Evolutionary conservation across 1,140 invertebrate genomes (phyloP), one percentile per base, ranked within the genome.

Genomic region (Atta texana): DNA sequence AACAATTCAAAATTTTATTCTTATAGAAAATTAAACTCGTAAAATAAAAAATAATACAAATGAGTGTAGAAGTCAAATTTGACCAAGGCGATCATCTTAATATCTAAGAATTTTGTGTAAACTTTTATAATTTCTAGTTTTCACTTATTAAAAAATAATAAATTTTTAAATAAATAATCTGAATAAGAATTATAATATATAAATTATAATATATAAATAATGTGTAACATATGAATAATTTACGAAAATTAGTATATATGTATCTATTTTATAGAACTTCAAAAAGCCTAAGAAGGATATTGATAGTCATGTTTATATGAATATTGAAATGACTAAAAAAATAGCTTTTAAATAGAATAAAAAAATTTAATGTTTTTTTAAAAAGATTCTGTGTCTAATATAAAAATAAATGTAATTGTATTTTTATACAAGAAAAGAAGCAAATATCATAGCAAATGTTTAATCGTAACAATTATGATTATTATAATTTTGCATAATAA

Each of bases 401-500:
- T 12, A 24, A 14, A n/a, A 16, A 31, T 63, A 31, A 39, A 39
- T 31, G 10, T 1, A 12, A 44, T 10, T 14, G 21, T 21, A 76
- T 63, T 49, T 77, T 64, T 28, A 31, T 53, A 7, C 14, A 44
- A 0, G 1, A 66, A 34, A 34, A 18, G 1, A 5, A 18, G 2
- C 49, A n/a, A 12, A 71, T 28, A 39, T 24, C 24, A 28, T 39
- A 39, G 14, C 16, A n/a, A 55, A 18, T 8, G 7, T 59, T 72
- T 0, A 39, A 55, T 39, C 3, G 10, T 7, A 44, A 24, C 14
- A 44, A 57, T 21, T 14, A 6, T 14, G 55, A 34, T 49, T 66
- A 21, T 59, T 71, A 6, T 21, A n/a, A 31, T 82, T 72, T 72
- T 57, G 18, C 6, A 44, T 74, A 31, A 82, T 24, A 61, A 16